Conservation (phyloP, 2,797 vertebrate species). For the Menidia menidia region DNA sequence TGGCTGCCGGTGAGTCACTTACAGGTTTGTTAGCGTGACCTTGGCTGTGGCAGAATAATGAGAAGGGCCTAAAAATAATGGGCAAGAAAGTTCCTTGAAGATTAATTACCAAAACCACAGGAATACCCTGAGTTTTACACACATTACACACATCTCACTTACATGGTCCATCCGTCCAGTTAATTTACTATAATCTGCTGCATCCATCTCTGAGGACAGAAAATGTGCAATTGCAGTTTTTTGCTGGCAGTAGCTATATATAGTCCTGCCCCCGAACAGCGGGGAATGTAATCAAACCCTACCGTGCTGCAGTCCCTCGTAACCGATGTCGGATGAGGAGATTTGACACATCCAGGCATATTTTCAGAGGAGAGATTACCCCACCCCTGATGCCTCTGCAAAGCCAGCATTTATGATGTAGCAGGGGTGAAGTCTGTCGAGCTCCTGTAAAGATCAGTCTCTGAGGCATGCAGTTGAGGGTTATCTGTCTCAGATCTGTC, state of each 20-base stretch:
- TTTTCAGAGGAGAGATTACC: constrained; percentile 58
- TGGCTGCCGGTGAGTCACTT: constrained; percentile 64
- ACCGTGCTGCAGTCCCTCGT: constrained; percentile 36
- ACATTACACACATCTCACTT: constrained; percentile 32
- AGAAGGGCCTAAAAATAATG: constrained; percentile 54
- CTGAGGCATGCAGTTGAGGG: constrained; percentile 32
- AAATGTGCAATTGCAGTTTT: constrained; percentile 48
- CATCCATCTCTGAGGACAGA: constrained; percentile 49
- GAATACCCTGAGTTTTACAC: constrained; percentile 49
- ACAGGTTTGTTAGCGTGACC: constrained; percentile 62
- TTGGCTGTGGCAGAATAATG: constrained; percentile 59
- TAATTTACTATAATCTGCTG: constrained; percentile 59
- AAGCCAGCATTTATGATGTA: constrained; percentile 67
- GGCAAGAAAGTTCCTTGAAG: constrained; percentile 50
- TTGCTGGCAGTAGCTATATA: constrained; percentile 59
- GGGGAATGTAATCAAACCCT: constrained; percentile 62
- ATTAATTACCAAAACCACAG: constrained; percentile 64
- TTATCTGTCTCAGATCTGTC: constrained; percentile 70
- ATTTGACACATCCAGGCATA: constrained; percentile 31
- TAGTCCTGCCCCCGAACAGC: constrained; percentile 34
- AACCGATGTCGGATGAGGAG: constrained; percentile 7
- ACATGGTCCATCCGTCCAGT: constrained; percentile 50
- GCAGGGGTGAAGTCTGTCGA: constrained; percentile 41
- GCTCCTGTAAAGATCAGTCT: constrained; percentile 41
- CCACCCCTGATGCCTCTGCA: constrained; percentile 54